These are phyloP conservation scores for Coenonympha arcania DNA, from an alignment of 2,888 invertebrate species.

Conservation along the genomic window DNA sequence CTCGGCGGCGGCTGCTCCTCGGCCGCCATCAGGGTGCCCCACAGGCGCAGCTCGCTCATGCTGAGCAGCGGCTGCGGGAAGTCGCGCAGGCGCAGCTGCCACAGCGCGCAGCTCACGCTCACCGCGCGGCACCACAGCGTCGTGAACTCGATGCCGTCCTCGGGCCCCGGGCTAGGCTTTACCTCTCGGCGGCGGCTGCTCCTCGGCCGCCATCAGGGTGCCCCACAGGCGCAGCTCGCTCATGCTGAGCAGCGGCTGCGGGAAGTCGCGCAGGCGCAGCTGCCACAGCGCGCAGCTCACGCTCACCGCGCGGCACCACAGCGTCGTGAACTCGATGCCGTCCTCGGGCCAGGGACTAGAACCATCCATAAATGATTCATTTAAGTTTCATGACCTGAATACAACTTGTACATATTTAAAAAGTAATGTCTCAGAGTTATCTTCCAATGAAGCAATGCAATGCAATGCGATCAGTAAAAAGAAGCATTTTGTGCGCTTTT, in stretches of 20 bases:
- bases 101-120: too few relatives aligned
- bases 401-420: too few relatives aligned
- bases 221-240: conserved; percentile 91
- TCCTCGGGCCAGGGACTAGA: conserved; percentile 92
- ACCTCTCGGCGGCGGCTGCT: conserved; percentile 80
- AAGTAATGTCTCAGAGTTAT: too few relatives aligned
- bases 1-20: too few relatives aligned
- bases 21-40: too few relatives aligned
- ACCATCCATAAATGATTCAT: background rate
- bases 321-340: conserved; percentile 87
- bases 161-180: too few relatives aligned
- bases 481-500: too few relatives aligned
- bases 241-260: conserved; percentile 91
- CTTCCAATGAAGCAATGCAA: too few relatives aligned
- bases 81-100: too few relatives aligned
- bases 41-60: too few relatives aligned
- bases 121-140: background rate
- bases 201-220: conserved; percentile 91
- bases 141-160: background rate
- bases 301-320: conserved; percentile 93
- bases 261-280: conserved; percentile 93
- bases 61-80: too few relatives aligned
- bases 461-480: too few relatives aligned
- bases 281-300: conserved; percentile 89
- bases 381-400: background rate